These are phyloP conservation scores for Drosophila nikananu DNA, from an alignment of 1,140 invertebrate species.

Conservation along the genomic window DNA sequence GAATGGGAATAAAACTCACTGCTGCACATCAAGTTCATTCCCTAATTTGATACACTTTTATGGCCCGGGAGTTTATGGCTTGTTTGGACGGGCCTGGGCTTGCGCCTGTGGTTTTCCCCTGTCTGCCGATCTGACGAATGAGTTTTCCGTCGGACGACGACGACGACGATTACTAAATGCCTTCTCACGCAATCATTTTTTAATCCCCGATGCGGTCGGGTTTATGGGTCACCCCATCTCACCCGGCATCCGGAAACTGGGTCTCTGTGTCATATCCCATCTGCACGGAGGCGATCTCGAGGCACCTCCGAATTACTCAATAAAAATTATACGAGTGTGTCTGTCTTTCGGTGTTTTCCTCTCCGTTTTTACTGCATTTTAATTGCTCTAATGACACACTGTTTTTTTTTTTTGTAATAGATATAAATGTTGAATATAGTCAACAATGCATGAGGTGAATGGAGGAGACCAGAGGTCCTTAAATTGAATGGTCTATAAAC, in stretches of 20 bases:
- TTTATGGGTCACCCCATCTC: conserved; percentile 50
- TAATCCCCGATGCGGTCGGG: conserved; percentile 72
- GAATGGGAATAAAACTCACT: conserved; percentile 24
- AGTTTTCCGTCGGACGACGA: conserved; percentile 55
- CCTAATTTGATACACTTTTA: conserved; percentile 83
- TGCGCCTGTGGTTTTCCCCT: conserved; percentile 52
- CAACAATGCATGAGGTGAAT: conserved; percentile 27
- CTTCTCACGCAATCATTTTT: conserved; percentile 84
- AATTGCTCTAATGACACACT: conserved; percentile 72
- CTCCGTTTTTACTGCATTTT: conserved; percentile 69
- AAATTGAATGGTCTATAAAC: conserved; percentile 13
- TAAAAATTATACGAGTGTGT: conserved; percentile 77
- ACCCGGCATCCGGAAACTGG: conserved; percentile 43
- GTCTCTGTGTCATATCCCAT: conserved; percentile 64
- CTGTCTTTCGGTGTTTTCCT: background rate
- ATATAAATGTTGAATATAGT: conserved; percentile 62
- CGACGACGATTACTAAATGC: conserved; percentile 75
- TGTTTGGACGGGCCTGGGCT: conserved; percentile 56
- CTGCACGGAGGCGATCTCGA: conserved; percentile 38
- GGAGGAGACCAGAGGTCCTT: conserved; percentile 7
- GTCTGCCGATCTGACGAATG: conserved; percentile 63
- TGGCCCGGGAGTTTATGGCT: conserved; percentile 70
- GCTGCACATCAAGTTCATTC: conserved; percentile 68
- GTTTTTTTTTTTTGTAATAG: conserved; percentile 58
- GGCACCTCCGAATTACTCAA: conserved; percentile 65